Conservation (phyloP, 2,113 vertebrate species). For the Neotragus moschatus region DNA sequence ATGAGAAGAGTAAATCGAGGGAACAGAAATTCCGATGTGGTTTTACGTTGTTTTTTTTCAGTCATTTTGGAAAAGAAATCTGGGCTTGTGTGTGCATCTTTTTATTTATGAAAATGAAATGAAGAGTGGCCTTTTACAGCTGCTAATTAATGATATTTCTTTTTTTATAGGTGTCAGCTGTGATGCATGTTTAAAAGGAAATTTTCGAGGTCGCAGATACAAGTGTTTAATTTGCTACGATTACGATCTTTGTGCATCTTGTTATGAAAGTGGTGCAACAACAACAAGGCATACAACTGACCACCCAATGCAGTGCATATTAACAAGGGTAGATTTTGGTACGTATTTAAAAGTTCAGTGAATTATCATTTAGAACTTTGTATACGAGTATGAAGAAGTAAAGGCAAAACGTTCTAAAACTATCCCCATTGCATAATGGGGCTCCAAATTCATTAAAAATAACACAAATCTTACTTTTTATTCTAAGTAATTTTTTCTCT, state of each 20-base stretch:
- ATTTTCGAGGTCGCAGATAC: conserved; percentile 96
- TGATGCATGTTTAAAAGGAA: conserved; percentile 99
- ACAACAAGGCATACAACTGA: conserved; percentile 98
- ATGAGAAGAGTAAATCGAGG: not conserved
- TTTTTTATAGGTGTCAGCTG: conserved; percentile 96
- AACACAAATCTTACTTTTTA: not conserved
- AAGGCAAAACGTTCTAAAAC: not conserved
- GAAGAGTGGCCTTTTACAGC: conserved; percentile 28
- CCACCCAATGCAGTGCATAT: conserved; percentile 99
- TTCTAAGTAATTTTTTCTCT: not conserved
- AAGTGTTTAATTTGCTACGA: conserved; percentile 99
- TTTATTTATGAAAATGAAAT: conserved; percentile 2
- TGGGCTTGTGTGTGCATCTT: not conserved
- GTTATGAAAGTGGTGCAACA: conserved; percentile 99
- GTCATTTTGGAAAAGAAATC: not conserved
- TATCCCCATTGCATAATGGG: not conserved
- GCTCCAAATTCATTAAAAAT: not conserved
- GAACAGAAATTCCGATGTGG: not conserved
- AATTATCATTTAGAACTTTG: not conserved
- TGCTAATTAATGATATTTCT: conserved; percentile 57
- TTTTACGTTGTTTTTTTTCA: not conserved
- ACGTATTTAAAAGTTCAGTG: conserved; percentile 68
- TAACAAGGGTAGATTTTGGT: conserved; percentile 99
- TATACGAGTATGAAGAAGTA: not conserved
- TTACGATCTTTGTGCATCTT: conserved; percentile 98